These are phyloP conservation scores for Platanista minor DNA, from an alignment of 2,113 vertebrate species.

Conservation along the genomic window DNA sequence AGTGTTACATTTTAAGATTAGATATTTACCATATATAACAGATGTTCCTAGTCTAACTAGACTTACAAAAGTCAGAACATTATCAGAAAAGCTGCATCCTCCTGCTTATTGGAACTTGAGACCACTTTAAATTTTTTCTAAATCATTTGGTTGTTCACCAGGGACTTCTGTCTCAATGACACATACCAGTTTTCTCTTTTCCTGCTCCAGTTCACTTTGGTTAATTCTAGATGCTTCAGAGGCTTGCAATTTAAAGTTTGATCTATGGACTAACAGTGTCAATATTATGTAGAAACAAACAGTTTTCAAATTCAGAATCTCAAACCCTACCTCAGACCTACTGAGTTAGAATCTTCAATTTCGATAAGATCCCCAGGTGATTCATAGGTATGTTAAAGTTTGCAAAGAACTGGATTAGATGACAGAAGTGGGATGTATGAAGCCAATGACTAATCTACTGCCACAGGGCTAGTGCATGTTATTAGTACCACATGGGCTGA, in stretches of 20 bases:
- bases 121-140: neutral
- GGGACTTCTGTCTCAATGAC: neutral
- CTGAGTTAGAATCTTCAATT: neutral
- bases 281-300: neutral
- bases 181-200: neutral
- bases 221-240: neutral
- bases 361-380: neutral
- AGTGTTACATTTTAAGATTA: neutral
- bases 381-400: neutral
- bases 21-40: neutral
- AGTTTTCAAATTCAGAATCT: neutral
- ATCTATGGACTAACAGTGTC: neutral
- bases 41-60: neutral
- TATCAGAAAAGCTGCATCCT: neutral
- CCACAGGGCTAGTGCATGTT: neutral
- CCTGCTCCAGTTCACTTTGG: neutral
- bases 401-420: neutral
- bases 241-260: neutral
- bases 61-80: neutral
- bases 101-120: neutral
- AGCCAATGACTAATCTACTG: neutral
- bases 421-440: neutral
- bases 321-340: neutral
- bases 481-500: neutral
- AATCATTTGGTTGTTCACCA: neutral